Percentiles rank a stretch among this genome's conserved stretches.
Conservation (phyloP, 2,888 invertebrate genomes). For the Polyploca ridens region DNA sequence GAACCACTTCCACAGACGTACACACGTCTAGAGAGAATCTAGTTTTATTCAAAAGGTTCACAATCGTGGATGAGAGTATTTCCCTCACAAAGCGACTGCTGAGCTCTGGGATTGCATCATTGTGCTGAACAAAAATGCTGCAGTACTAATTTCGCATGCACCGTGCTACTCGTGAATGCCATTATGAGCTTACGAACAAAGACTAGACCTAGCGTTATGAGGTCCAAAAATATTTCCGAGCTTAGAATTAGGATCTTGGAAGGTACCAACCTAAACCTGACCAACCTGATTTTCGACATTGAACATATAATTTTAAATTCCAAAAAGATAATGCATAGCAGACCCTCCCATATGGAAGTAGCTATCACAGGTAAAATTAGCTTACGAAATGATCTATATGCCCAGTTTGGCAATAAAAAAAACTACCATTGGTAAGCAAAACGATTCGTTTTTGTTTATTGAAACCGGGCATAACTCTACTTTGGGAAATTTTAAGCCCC, state of each 20-base stretch:
- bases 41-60: constrained; percentile 72
- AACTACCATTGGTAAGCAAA: too few relatives aligned
- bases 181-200: constrained; percentile 60
- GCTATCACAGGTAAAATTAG: too few relatives aligned
- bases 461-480: too few relatives aligned
- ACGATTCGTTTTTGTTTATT: too few relatives aligned
- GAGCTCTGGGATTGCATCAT: constrained; percentile 73
- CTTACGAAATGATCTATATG: too few relatives aligned
- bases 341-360: too few relatives aligned
- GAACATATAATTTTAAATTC: too few relatives aligned
- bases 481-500: neutral
- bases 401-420: too few relatives aligned
- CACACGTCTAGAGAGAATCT: constrained; percentile 52
- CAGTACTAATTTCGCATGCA: constrained; percentile 75
- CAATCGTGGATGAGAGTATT: constrained; percentile 65
- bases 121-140: constrained; percentile 76
- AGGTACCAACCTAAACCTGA: too few relatives aligned
- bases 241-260: too few relatives aligned
- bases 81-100: constrained; percentile 67
- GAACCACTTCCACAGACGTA: constrained; percentile 55
- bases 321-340: too few relatives aligned
- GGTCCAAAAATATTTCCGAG: constrained; percentile 34
- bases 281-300: too few relatives aligned
- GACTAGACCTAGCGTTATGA: constrained; percentile 47
- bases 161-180: constrained; percentile 61